A percentile compares a stretch with the other conserved stretches of the same genome.
These are phyloP conservation scores for Polyodon spathula DNA, from an alignment of 2,113 vertebrate species.

Conservation along the genomic window DNA sequence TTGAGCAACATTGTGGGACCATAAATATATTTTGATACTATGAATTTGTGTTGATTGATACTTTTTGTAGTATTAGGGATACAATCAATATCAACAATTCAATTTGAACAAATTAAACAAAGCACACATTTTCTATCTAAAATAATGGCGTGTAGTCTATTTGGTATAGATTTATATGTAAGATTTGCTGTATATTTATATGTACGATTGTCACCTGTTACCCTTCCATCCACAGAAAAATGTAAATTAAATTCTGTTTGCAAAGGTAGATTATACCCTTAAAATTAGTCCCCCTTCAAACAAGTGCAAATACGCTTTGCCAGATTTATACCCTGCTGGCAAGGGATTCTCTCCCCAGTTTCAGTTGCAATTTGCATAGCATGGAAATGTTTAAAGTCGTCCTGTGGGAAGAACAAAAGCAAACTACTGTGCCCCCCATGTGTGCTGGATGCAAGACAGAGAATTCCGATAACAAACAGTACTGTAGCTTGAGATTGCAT, in stretches of 20 bases:
- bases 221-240: no score
- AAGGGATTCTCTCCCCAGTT: conserved; percentile 7
- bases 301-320: background rate
- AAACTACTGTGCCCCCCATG: background rate
- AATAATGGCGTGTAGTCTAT: background rate
- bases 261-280: background rate
- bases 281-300: background rate
- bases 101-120: no score
- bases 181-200: background rate
- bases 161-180: background rate
- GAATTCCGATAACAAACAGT: background rate
- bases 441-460: no score
- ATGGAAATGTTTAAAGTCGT: conserved; percentile 43
- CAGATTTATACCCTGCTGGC: conserved; percentile 1
- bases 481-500: background rate
- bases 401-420: background rate
- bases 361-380: conserved; percentile 59
- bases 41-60: no score
- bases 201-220: background rate
- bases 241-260: background rate
- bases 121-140: no score
- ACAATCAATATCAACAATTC: no score
- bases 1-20: no score
- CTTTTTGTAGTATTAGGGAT: no score
- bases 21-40: no score